phyloP scores from a whole-genome alignment of 2,797 vertebrate genomes.

The Buceros bicornis region DNA sequence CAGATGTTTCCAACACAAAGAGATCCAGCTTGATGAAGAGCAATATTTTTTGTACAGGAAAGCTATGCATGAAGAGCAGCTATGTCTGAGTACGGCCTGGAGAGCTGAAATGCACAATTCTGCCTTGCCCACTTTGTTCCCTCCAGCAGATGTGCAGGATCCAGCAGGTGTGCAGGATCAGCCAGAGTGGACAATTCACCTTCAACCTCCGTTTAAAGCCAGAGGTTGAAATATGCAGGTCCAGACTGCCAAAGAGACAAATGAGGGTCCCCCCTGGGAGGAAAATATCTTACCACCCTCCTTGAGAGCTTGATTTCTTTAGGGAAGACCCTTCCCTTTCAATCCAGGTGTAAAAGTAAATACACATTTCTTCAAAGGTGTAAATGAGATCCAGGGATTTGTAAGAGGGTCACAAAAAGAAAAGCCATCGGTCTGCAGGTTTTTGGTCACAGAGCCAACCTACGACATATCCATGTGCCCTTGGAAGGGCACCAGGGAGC shows the following conservation, averaged over 20 bases:
- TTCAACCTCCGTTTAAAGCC: background rate
- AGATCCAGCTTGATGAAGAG: background rate
- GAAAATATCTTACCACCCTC: background rate
- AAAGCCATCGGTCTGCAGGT: background rate
- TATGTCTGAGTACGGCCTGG: background rate
- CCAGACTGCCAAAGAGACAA: background rate
- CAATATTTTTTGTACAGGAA: background rate
- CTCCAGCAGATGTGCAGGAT: background rate
- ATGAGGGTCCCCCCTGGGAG: background rate
- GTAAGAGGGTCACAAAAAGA: background rate
- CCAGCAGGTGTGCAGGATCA: background rate
- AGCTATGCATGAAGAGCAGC: background rate
- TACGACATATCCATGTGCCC: background rate
- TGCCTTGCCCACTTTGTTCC: background rate
- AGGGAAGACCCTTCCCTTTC: background rate
- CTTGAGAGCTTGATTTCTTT: background rate
- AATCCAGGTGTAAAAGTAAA: background rate
- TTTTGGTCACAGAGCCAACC: background rate
- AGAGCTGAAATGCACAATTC: background rate
- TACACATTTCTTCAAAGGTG: background rate
- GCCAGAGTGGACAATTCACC: background rate
- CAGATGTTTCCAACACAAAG: background rate
- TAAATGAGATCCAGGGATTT: background rate
- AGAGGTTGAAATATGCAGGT: accelerated
- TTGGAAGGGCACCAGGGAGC: background rate